A percentile compares a stretch with the other conserved stretches of the same genome.
These are phyloP conservation scores for Sebastes iracundus DNA, from an alignment of 2,797 vertebrate genomes.

Conservation along the genomic window DNA sequence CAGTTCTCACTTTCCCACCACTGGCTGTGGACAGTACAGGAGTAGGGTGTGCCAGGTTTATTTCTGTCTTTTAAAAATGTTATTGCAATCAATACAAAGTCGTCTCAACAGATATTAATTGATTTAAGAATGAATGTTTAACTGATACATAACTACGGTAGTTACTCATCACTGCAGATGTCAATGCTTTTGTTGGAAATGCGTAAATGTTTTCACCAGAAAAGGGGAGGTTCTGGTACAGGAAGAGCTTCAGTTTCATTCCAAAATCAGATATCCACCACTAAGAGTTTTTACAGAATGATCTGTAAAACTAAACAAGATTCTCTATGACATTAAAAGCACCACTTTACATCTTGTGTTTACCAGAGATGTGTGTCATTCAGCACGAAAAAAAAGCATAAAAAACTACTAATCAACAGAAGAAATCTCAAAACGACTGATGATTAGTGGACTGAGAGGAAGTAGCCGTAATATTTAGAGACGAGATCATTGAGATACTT, in stretches of 20 bases:
- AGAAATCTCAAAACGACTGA: no score
- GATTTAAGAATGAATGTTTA: neutral
- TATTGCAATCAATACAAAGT: neutral
- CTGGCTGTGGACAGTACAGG: neutral
- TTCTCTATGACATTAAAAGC: neutral
- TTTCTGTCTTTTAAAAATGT: neutral
- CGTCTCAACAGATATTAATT: neutral
- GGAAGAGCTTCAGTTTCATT: neutral
- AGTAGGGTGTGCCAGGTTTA: neutral
- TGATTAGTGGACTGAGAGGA: accelerated
- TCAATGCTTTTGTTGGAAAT: neutral
- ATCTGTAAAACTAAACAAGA: no score
- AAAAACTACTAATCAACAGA: no score
- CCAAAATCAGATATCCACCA: neutral
- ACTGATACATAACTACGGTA: neutral
- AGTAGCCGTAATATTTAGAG: neutral
- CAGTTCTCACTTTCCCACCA: conserved; percentile 11
- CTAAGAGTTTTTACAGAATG: neutral
- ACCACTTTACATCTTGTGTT: no score
- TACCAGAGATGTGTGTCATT: no score
- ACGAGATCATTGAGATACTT: neutral
- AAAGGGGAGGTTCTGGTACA: neutral
- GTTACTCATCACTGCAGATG: neutral
- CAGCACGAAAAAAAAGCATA: no score
- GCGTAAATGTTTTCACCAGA: neutral